These are phyloP conservation scores for Albula glossodonta DNA, from an alignment of 2,113 vertebrate genomes.

Conservation along the genomic window DNA sequence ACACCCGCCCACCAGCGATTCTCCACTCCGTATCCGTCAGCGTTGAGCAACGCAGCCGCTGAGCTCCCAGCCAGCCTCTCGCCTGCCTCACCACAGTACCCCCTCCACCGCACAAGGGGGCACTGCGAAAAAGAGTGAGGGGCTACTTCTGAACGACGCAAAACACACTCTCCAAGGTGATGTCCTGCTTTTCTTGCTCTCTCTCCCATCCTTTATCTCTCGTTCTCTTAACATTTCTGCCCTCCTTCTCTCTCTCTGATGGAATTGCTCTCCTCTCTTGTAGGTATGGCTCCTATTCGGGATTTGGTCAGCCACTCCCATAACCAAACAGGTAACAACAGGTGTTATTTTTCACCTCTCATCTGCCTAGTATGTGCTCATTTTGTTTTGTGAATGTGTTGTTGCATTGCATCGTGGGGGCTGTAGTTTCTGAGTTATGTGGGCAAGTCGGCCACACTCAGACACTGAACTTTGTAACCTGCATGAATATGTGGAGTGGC, in stretches of 20 bases:
- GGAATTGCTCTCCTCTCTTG: conserved; percentile 65
- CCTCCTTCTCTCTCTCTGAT: conserved; percentile 36
- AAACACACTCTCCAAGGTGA: conserved; percentile 76
- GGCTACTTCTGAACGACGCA: conserved; percentile 74
- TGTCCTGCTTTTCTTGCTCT: not conserved
- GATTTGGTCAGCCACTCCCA: conserved; percentile 95
- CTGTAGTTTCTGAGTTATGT: not conserved
- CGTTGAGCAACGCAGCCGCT: conserved; percentile 86
- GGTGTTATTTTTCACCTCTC: conserved; percentile 35
- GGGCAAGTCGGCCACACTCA: not conserved
- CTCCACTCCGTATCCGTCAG: conserved; percentile 81
- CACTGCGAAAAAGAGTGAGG: conserved; percentile 73
- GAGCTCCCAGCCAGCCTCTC: conserved; percentile 78
- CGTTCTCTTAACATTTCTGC: too few species aligned
- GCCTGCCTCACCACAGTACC: conserved; percentile 33
- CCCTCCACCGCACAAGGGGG: conserved; percentile 75
- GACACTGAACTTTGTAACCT: not conserved
- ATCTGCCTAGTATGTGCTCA: not conserved
- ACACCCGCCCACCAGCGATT: conserved; percentile 79
- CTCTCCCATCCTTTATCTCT: not conserved
- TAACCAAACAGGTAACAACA: conserved; percentile 90
- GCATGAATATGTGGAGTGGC: not conserved
- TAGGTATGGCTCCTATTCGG: conserved; percentile 96
- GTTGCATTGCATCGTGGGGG: not conserved
- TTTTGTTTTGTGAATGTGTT: not conserved